These are phyloP conservation scores for Capreolus pygargus DNA, from an alignment of 2,113 vertebrate species.

Conservation along the genomic window DNA sequence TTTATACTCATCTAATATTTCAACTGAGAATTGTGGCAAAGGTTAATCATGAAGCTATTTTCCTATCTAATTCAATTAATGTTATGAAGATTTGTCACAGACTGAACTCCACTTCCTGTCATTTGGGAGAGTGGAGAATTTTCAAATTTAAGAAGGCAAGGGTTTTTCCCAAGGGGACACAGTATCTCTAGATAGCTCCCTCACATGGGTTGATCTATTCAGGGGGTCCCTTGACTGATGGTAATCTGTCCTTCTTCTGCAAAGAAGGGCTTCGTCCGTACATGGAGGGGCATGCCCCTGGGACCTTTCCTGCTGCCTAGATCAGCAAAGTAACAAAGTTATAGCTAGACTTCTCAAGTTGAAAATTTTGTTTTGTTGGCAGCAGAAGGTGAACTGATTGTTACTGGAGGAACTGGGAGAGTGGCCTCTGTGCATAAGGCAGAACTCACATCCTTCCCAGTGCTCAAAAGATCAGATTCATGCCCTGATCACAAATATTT, in stretches of 20 bases:
- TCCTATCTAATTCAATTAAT: constrained; percentile 17
- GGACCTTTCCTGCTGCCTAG: neutral
- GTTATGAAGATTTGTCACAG: constrained; percentile 42
- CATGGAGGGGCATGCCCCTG: neutral
- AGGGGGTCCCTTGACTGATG: neutral
- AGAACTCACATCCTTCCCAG: neutral
- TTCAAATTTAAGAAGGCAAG: neutral
- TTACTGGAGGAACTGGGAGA: neutral
- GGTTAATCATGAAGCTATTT: constrained; percentile 38
- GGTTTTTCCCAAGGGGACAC: neutral
- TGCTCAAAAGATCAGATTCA: neutral
- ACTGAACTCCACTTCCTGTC: constrained; percentile 29
- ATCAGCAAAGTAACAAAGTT: neutral
- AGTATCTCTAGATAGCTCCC: neutral
- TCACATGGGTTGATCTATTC: neutral
- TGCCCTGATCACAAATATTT: neutral
- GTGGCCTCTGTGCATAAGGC: neutral
- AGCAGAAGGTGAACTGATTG: neutral
- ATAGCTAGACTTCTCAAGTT: neutral
- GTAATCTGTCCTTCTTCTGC: neutral
- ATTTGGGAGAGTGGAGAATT: neutral
- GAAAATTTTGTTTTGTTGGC: neutral
- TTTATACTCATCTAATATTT: constrained; percentile 6
- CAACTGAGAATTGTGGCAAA: constrained; percentile 8
- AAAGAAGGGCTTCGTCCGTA: neutral